Evolutionary conservation across 2,797 vertebrate genomes (phyloP), one percentile per base, ranked within the genome.

Genomic region (Microcaecilia unicolor): DNA sequence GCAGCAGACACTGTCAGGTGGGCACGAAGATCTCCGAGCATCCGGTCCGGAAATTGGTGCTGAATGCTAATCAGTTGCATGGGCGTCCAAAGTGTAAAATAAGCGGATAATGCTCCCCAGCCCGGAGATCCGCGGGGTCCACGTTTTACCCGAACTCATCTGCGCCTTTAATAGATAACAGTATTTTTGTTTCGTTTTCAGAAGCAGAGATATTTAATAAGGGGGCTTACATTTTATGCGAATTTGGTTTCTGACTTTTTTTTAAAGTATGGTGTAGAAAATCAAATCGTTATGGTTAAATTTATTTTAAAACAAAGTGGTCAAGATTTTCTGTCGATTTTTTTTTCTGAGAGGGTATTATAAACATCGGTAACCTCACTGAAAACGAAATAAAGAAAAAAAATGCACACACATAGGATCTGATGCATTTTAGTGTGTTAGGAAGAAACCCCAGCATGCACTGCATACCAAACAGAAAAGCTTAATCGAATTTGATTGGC

Each of bases 1-100:
- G n/a, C n/a, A n/a, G 61, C n/a, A 61, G 41, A 41, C 35, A 12
- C 15, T 41, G 55, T 56, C 65, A 71, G 68, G 63, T 67, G 74
- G 66, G 66, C 53, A 41, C 20, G 5, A 25, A 20, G 29, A 28
- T 6, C 31, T 14, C 2, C 9, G 31, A 23, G 27, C 24, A 30
- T 43, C 39, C 44, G 9, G 23, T 44, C 35, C 39, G 7, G n/a
- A n/a, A 2, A 2, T 21, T n/a, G 29, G 39, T 34, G 61, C 58
- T 63, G 57, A 55, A 51, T 50, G 55, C 62, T 42, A 58, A 48
- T 52, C 53, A 32, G 22, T 33, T 5, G 37, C 22, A 22, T 20
- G 41, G 42, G 37, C 44, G 31, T 7, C 24, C 28, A 44, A 5
- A 34, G 30, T n/a, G 48, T 48, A n/a, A n/a, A n/a, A n/a, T n/a